Evolutionary conservation across 2,113 vertebrate genomes (phyloP), one percentile per base, ranked within the genome.

Genomic region (Nibea coibor): DNA sequence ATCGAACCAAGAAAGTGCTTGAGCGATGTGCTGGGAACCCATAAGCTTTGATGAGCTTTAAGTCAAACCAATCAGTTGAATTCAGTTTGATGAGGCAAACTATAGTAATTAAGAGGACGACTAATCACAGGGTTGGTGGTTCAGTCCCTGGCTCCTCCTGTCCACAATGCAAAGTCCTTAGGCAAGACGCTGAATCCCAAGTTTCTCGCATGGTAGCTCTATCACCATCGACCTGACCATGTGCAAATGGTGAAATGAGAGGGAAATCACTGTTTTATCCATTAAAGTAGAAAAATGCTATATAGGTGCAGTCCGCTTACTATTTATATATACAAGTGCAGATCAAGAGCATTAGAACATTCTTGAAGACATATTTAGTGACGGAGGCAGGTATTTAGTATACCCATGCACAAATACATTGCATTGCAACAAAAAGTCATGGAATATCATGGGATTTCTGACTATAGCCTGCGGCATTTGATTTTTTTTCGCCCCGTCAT

Each of bases 51-150:
- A 89, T 78, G 73, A 85, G 80, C 75, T 71, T 54, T 67, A 58
- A 90, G 73, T 82, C 76, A 91, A 85, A 87, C 84, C 65, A 82
- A 35, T 85, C 57, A 83, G 65, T 82, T 79, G 42, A 87, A 63
- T 39, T 39, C 67, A 59, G 66, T 59, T 48, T 66, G 16, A 61
- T 26, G 6, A 4, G 31, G 28, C 1, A 28, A 45, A 75, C 0
- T 57, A 39, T 39, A 22, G 35, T 56, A 19, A 57, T 45, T 26
- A 28, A 19, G 14, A 57, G 31, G 45, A 8, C 35, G 3, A 78
- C 31, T 31, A 28, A 62, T 62, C 8, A 70, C 31, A 62, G 56
- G 5, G n/a, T 58, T 39, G 20, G 53, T 58, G 26, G 26, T 58
- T 58, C 43, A 48, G 20, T 58, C n/a, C 9, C 9, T 68, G 28